Evolutionary conservation across 2,113 vertebrate genomes (phyloP).

Genomic region (Tachysurus vachellii): DNA sequence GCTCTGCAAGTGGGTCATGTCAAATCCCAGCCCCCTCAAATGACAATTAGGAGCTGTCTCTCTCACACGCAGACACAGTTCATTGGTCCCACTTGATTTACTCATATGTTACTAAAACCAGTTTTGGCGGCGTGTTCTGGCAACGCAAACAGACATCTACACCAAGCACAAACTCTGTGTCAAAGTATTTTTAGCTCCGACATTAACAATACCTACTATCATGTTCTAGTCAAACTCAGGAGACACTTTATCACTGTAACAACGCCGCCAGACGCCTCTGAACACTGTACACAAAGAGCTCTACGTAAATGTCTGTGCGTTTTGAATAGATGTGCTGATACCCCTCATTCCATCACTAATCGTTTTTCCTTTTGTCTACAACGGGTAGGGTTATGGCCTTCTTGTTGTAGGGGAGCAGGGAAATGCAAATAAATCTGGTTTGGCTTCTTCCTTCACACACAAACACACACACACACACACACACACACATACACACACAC

Average conservation of each 20-base stretch:
- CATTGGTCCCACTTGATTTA: slow-evolving; percentile 17
- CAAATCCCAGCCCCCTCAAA: slow-evolving; percentile 39
- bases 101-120: slow-evolving; percentile 26
- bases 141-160: slow-evolving; percentile 13
- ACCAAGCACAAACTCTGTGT: slow-evolving; percentile 21
- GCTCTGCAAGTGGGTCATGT: slow-evolving; percentile 53
- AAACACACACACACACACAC: slow-evolving; percentile 1
- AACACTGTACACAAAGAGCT: slow-evolving; percentile 21
- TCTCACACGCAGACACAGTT: slow-evolving; percentile 2
- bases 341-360: slow-evolving; percentile 36
- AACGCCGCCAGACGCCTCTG: slow-evolving; percentile 26
- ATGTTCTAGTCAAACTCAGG: slow-evolving; percentile 35
- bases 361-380: slow-evolving; percentile 21
- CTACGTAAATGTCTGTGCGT: neutral
- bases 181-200: slow-evolving; percentile 41
- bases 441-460: slow-evolving; percentile 36
- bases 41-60: slow-evolving; percentile 47
- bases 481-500: neutral
- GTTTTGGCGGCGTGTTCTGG: slow-evolving; percentile 8
- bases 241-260: slow-evolving; percentile 44
- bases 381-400: slow-evolving; percentile 12
- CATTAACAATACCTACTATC: slow-evolving; percentile 35
- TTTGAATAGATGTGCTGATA: slow-evolving; percentile 42
- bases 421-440: slow-evolving; percentile 37
- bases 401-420: slow-evolving; percentile 35